These are phyloP conservation scores for Melopsittacus undulatus DNA, from an alignment of 2,797 vertebrate genomes.

Conservation along the genomic window DNA sequence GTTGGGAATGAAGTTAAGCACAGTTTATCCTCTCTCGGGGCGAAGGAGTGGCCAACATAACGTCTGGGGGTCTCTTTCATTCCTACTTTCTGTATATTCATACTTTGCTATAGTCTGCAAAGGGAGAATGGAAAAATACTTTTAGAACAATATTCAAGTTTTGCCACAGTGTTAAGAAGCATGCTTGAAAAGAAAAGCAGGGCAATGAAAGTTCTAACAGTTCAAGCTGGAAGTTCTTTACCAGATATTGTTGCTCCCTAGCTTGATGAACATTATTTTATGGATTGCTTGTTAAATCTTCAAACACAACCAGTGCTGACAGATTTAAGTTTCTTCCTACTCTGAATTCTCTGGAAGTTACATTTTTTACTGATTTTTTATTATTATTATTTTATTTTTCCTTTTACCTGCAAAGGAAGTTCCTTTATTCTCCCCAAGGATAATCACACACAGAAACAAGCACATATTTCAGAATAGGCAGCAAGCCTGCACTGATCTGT, in stretches of 20 bases:
- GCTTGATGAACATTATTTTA: not conserved
- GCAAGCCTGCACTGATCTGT: not conserved
- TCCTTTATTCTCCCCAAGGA: not conserved
- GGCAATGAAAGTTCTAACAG: not conserved
- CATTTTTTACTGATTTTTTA: not conserved
- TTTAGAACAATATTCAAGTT: not conserved
- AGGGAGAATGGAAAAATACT: not conserved
- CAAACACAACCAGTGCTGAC: not conserved
- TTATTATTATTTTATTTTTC: not conserved
- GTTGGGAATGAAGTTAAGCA: conserved; percentile 26
- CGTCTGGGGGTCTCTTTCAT: conserved; percentile 24
- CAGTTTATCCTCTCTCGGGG: conserved; percentile 31
- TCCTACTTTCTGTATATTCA: not conserved
- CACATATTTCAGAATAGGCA: not conserved
- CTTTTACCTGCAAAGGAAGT: not conserved
- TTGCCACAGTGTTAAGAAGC: not conserved
- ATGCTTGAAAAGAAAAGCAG: not conserved
- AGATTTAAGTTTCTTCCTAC: not conserved
- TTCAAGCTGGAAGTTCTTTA: not conserved
- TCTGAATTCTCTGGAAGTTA: not conserved
- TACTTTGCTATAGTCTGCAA: not conserved
- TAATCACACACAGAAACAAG: not conserved
- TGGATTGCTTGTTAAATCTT: not conserved
- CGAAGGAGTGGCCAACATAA: conserved; percentile 31
- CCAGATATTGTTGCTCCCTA: not conserved